Percentiles rank a stretch among this genome's conserved stretches.
phyloP scores from a whole-genome alignment of 2,113 vertebrate species.

The Myrmophylax atrothorax region DNA sequence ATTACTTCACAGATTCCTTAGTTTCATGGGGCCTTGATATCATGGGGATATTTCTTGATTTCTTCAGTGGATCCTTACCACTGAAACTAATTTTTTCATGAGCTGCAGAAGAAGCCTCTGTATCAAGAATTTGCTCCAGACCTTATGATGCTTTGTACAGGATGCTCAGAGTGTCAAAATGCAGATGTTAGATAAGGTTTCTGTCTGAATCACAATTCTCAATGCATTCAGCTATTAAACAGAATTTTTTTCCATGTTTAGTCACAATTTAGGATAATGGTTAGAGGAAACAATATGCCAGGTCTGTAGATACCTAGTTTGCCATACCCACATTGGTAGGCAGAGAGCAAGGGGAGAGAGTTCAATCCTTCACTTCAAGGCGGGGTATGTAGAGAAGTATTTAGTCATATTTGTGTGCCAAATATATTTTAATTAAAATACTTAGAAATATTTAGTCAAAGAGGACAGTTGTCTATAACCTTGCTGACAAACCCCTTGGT shows the following conservation, averaged over 20 bases:
- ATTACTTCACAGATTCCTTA: conserved; percentile 35
- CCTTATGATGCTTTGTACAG: background rate
- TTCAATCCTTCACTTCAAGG: background rate
- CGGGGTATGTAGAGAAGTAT: background rate
- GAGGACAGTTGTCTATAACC: background rate
- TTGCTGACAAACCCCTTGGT: background rate
- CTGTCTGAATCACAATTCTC: background rate
- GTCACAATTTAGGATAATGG: background rate
- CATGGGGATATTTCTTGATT: conserved; percentile 17
- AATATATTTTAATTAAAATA: background rate
- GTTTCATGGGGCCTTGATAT: background rate
- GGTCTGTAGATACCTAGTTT: background rate
- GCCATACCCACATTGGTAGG: background rate
- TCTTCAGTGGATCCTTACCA: conserved; percentile 20
- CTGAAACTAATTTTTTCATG: conserved; percentile 8
- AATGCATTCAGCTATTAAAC: background rate
- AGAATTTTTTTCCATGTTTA: background rate
- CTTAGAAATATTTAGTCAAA: background rate
- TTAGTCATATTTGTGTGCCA: background rate
- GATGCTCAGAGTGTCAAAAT: background rate
- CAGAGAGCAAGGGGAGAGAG: background rate
- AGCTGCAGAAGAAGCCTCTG: background rate
- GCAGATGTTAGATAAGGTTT: background rate
- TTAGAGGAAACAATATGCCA: background rate
- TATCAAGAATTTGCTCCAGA: background rate